These are phyloP conservation scores for Platyura marginata DNA, from an alignment of 1,140 invertebrate genomes.

Conservation along the genomic window DNA sequence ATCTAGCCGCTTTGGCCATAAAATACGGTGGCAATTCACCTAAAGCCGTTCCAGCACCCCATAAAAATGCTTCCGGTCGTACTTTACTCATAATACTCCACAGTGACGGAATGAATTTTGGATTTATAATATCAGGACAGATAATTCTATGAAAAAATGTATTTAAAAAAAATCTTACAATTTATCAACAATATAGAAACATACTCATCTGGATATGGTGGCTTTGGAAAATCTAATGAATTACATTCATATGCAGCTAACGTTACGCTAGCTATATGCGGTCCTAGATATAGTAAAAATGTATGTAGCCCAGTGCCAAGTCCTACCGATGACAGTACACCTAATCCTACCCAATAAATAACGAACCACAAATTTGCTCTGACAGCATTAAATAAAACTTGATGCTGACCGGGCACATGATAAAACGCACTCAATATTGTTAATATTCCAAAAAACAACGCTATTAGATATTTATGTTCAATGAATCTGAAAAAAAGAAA, in stretches of 20 bases:
- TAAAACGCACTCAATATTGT: slow-evolving; percentile 23
- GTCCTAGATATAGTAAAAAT: slow-evolving; percentile 91
- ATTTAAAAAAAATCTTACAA: background rate
- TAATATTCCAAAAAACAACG: slow-evolving; percentile 21
- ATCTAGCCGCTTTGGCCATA: slow-evolving; percentile 83
- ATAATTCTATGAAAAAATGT: slow-evolving; percentile 39
- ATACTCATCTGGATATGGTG: slow-evolving; percentile 73
- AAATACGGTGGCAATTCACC: slow-evolving; percentile 95
- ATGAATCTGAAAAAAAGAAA: slow-evolving; percentile 27
- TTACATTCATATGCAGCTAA: slow-evolving; percentile 96
- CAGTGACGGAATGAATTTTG: slow-evolving; percentile 38
- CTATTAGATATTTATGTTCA: slow-evolving; percentile 28
- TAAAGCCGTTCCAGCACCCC: slow-evolving; percentile 93
- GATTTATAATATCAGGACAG: slow-evolving; percentile 45
- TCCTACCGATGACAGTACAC: slow-evolving; percentile 91
- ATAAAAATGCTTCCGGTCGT: slow-evolving; percentile 90
- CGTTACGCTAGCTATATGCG: slow-evolving; percentile 85
- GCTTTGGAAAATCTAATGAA: slow-evolving; percentile 81
- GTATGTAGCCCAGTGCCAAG: slow-evolving; percentile 96
- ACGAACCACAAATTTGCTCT: slow-evolving; percentile 47
- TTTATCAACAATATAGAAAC: slow-evolving; percentile 12
- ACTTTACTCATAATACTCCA: slow-evolving; percentile 94
- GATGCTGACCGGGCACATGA: slow-evolving; percentile 28
- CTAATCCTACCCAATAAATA: slow-evolving; percentile 87
- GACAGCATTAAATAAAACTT: slow-evolving; percentile 22